phyloP scores from a whole-genome alignment of 2,113 vertebrate genomes.

The Macaca mulatta region DNA sequence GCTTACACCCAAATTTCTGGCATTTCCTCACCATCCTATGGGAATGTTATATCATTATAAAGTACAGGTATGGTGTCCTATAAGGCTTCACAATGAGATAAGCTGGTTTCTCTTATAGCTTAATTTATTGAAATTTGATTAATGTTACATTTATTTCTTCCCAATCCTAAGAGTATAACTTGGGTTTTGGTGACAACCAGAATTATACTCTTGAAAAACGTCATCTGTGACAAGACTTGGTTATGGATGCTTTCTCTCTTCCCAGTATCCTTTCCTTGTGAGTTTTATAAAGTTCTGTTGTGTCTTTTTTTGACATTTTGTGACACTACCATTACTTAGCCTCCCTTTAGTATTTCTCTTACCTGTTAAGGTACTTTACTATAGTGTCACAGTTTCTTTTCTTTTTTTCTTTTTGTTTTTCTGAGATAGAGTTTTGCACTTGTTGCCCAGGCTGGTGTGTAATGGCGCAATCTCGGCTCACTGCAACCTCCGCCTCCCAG shows the following conservation, averaged over 20 bases:
- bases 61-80: slow-evolving; percentile 69
- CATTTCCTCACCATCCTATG: slow-evolving; percentile 85
- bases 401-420: no score
- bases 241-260: not conserved
- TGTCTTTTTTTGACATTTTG: not conserved
- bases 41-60: slow-evolving; percentile 71
- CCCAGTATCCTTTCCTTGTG: not conserved
- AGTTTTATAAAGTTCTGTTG: not conserved
- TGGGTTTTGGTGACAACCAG: not conserved
- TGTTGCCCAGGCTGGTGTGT: no score
- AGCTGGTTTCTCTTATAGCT: not conserved
- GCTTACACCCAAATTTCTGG: slow-evolving; percentile 73
- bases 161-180: not conserved
- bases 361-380: not conserved
- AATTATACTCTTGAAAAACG: not conserved
- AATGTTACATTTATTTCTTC: slow-evolving; percentile 4
- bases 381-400: not conserved
- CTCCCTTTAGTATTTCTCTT: not conserved
- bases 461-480: rapidly evolving
- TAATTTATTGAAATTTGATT: slow-evolving; percentile 27
- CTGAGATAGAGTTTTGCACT: no score
- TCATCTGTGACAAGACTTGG: not conserved
- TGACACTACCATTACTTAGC: not conserved
- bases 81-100: slow-evolving; percentile 10
- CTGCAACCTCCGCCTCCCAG: no score